Base-by-base conservation (phyloP, 2,797 vertebrate genomes). In the Sebastes nivosus region DNA sequence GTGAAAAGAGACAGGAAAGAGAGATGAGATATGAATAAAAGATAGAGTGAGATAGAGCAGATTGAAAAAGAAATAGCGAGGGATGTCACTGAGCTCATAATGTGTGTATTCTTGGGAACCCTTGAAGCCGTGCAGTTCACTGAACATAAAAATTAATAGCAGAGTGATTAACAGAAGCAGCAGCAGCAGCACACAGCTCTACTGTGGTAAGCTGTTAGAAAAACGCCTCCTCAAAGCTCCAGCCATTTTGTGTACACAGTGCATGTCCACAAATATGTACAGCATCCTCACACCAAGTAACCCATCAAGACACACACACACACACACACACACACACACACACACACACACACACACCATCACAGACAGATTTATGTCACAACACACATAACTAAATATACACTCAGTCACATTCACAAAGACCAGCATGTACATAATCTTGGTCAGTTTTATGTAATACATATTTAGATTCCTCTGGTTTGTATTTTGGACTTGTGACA, bases 121-220 rank as follows among this genome's bases (percentile, higher is more conserved):
- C 83, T 77, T 67, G 55, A 71, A 77, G 65, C 54, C 29, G 9
- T 50, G 38, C 59, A 74, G 67, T 83, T 75, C 68, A 59, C 60
- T 60, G 46, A 80, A 67, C 54, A 79, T 67, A 71, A 59, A 75
- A 75, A 71, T 77, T 52, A 76, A 71, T 57, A 76, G 59, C 30
- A 24, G 46, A 59, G n/a, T 75, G 82, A 87, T 80, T 82, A 82
- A 77, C 30, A 69, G 67, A 52, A 67, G 72, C 69, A 58, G 38
- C 38, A 38, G 36, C 18, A 5, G 57, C 61, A 36, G 54, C 55
- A 18, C 36, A 29, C 29, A 25, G 50, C 55, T 67, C 63, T 8
- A 42, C 52, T 25, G 59, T 67, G 66, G 75, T 71, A 29, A 75
- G 36, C 58, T 50, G 70, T 30, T 58, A 42, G 60, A 27, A 30